Base-by-base conservation (phyloP, 2,113 vertebrate genomes). In the Crypturellus undulatus region DNA sequence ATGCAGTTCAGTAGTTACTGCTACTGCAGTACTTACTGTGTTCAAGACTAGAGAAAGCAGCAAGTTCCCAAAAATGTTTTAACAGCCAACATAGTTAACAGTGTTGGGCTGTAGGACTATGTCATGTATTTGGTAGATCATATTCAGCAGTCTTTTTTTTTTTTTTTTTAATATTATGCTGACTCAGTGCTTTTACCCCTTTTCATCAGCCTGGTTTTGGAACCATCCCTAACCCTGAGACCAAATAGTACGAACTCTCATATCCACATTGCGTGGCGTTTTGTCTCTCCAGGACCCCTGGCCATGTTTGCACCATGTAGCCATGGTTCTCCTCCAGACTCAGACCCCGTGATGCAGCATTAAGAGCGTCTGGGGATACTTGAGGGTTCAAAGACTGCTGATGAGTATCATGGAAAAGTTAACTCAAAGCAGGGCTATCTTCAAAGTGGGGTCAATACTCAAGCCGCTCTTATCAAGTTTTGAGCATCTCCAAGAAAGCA, bases 321-420 rank as follows among this genome's bases (percentile, higher is more conserved):
- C 79, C 42, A 36, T 2, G 0, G 9, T 38, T 75, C 58, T 62
- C 36, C 49, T 15, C 34, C 43, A 0, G 1, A 5, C 51, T 18
- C 4, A 11, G 51, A 49, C 26, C 8, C 15, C 2, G 0, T 0
- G 0, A n/a, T 9, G 18, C 3, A 73, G 59, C 0, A 3, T 40
- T 59, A 34, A 45, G 56, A 73, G 21, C 47, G 38, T 56, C 65
- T 34, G 26, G 43, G 45, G 16, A 43, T 75, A 24, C 60, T 32
- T 42, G 9, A 60, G 12, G 14, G 18, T 38, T 91, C 78, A 87
- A 79, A 81, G 52, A 32, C 47, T 56, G 30, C 51, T 20, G 34
- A 64, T 58, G 32, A 21, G 9, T 18, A 71, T 38, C 20, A 32
- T 12, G 9, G 52, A 47, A 62, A 40, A 72, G 65, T 19, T 13